A percentile compares a stretch with the other conserved stretches of the same genome.
Evolutionary conservation across 1,140 invertebrate species (phyloP).

Genomic region (Ctenoplectra terminalis): DNA sequence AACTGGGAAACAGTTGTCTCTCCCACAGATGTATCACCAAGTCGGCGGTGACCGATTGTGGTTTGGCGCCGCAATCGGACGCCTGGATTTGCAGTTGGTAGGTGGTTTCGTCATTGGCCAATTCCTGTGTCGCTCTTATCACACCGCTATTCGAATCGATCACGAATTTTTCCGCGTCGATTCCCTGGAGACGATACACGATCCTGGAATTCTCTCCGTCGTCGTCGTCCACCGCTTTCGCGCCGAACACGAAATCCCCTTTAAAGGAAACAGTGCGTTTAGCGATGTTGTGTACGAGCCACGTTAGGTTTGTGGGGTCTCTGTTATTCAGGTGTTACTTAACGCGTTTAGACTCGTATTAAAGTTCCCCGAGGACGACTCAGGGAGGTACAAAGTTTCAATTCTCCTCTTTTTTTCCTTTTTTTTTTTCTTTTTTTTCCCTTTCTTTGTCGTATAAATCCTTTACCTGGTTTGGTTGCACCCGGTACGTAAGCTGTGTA

Average conservation of each 20-base stretch:
- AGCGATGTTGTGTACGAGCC: background rate
- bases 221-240: constrained; percentile 91
- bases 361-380: background rate
- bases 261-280: constrained; percentile 36
- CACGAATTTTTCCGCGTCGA: constrained; percentile 89
- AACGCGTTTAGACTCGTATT: constrained; percentile 7
- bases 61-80: constrained; percentile 86
- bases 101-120: constrained; percentile 82
- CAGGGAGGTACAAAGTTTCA: background rate
- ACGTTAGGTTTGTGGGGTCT: background rate
- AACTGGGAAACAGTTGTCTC: constrained; percentile 89
- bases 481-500: constrained; percentile 92
- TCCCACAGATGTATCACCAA: constrained; percentile 89
- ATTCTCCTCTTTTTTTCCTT: background rate
- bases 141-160: constrained; percentile 92
- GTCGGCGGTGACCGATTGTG: constrained; percentile 87
- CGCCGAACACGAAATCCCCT: constrained; percentile 93
- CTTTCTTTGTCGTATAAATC: background rate
- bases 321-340: constrained; percentile 36
- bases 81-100: constrained; percentile 90
- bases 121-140: constrained; percentile 87
- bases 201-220: constrained; percentile 91
- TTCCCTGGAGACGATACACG: constrained; percentile 89
- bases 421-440: background rate
- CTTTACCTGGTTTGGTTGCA: constrained; percentile 87